Evolutionary conservation across 2,113 vertebrate species (phyloP), one percentile per base, ranked within the genome.

Genomic region (Procavia capensis): DNA sequence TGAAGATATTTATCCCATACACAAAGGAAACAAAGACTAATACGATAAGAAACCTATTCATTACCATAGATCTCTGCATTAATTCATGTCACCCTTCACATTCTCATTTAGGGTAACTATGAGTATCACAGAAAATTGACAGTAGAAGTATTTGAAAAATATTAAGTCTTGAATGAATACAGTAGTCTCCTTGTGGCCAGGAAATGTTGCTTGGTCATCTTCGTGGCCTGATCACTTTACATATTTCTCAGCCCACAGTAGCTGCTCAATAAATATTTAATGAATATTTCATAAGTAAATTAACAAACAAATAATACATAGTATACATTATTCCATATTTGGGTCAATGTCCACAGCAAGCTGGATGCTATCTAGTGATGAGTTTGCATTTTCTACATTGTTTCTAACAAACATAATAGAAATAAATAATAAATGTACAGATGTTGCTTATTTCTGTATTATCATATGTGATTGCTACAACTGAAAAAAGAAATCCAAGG

Each of bases 91-190:
- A 59, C 61, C 90, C 5, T 17, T 90, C 20, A 91, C 25, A 68
- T 92, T 86, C 64, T 93, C 8, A 79, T 24, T 75, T 86, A 79
- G 3, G 43, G 54, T 93, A 85, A 6, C 24, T 86, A 2, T 79
- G 29, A 95, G 17, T 63, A 85, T 82, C 78, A 75, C 20, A 79
- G 5, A 4, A 93, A 75, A 64, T 94, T n/a, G 54, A 54, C 13
- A 82, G 31, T 83, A 57, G 92, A 91, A 86, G 0, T 74, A 83
- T 85, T 45, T 75, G 34, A 39, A 84, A 94, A 95, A 43, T 19
- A 63, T 13, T 41, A 91, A 90, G 34, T 4, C 6, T 54, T 39
- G 11, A 78, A 61, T 91, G 14, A 89, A 84, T 92, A n/a, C 5
- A 82, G 0, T 39, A 41, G 3, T 39, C 6, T 59, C 14, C 29